Conservation (phyloP, 1,140 invertebrate species). For the Drosophila persimilis region DNA sequence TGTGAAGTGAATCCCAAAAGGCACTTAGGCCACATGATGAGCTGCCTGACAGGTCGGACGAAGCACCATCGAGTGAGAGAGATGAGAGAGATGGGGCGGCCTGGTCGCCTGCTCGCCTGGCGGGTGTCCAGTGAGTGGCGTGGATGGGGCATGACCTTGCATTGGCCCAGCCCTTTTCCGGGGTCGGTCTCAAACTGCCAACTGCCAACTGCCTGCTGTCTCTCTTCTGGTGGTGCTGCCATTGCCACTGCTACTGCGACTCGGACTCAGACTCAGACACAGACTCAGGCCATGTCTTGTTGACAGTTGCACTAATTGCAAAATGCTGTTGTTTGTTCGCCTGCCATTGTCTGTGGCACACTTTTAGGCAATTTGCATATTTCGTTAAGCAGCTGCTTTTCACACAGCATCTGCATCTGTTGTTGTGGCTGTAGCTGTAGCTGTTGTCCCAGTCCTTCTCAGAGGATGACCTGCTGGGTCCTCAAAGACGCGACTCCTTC, state of each 20-base stretch:
- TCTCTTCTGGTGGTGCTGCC: neutral
- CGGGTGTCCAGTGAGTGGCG: conserved; percentile 51
- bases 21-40: conserved; percentile 63
- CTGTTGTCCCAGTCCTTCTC: neutral
- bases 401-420: conserved; percentile 1
- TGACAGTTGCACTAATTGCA: conserved; percentile 79
- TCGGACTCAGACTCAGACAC: conserved; percentile 2
- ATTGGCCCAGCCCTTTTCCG: conserved; percentile 31
- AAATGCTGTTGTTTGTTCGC: conserved; percentile 73
- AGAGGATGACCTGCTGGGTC: conserved; percentile 27
- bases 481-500: neutral
- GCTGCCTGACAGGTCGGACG: conserved; percentile 51
- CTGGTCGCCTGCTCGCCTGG: conserved; percentile 6
- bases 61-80: conserved; percentile 3
- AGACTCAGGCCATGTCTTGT: conserved; percentile 44
- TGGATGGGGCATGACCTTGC: conserved; percentile 66
- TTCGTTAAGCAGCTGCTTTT: conserved; percentile 64
- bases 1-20: conserved; percentile 25
- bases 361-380: conserved; percentile 78
- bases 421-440: no score
- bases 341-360: conserved; percentile 57
- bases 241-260: neutral
- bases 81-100: neutral
- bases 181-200: neutral
- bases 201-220: neutral